phyloP scores from a whole-genome alignment of 1,140 invertebrate species.

The Ceratina calcarata region DNA sequence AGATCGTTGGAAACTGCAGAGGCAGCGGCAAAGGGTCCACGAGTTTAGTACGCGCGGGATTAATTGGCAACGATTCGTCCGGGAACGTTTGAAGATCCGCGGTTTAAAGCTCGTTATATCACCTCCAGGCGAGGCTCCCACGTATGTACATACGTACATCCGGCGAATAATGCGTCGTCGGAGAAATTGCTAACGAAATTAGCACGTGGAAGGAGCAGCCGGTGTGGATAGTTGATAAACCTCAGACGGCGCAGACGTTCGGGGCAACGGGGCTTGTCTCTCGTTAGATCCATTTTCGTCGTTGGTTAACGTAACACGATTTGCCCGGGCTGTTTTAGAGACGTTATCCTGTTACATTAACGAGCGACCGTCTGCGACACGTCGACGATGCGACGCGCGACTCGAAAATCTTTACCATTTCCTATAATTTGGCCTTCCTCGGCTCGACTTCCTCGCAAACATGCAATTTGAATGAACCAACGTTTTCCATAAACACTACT shows the following conservation, averaged over 20 bases:
- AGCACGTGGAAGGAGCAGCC: conserved; percentile 17
- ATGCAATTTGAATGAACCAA: no score
- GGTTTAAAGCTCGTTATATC: conserved; percentile 34
- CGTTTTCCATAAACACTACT: no score
- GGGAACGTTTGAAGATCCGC: conserved; percentile 31
- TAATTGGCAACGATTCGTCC: conserved; percentile 31
- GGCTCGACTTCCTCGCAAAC: no score
- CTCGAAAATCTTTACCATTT: neutral
- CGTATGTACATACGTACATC: neutral
- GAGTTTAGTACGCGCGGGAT: neutral
- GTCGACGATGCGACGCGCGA: neutral
- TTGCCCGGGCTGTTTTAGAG: conserved; percentile 28
- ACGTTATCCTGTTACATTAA: conserved; percentile 44
- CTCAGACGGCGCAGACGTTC: conserved; percentile 35
- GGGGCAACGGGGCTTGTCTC: conserved; percentile 15
- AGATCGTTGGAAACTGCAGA: neutral
- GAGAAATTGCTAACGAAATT: conserved; percentile 40
- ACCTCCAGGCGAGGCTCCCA: neutral
- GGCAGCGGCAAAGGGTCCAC: neutral
- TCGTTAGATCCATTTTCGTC: conserved; percentile 47
- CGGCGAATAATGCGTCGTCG: conserved; percentile 13
- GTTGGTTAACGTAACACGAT: conserved; percentile 43
- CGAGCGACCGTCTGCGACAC: conserved; percentile 16
- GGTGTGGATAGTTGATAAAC: conserved; percentile 37
- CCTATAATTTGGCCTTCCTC: neutral